phyloP scores from a whole-genome alignment of 2,797 vertebrate species.

The Botia kubotai region DNA sequence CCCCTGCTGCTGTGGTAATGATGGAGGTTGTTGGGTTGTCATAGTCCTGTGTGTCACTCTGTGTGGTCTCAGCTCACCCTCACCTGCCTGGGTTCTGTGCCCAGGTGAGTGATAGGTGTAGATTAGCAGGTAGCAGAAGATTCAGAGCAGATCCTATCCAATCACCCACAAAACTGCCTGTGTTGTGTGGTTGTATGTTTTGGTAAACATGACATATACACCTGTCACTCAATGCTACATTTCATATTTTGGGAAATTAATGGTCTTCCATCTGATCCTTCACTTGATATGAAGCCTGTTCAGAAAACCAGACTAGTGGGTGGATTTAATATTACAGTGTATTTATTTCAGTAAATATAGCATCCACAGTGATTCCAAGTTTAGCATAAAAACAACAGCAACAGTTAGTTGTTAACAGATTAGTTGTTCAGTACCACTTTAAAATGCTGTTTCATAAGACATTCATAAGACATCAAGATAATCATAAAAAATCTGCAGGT shows the following conservation, averaged over 20 bases:
- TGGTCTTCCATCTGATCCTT: neutral
- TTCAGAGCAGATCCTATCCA: slow-evolving; percentile 24
- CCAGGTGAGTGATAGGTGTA: slow-evolving; percentile 56
- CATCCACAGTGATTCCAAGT: neutral
- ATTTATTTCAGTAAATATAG: slow-evolving; percentile 3
- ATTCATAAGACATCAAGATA: too few species aligned
- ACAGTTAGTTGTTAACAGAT: too few species aligned
- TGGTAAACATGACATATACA: slow-evolving; percentile 27
- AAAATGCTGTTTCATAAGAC: too few species aligned
- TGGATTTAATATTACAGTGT: neutral
- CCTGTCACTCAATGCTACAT: slow-evolving; percentile 23
- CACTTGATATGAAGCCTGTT: slow-evolving; percentile 3
- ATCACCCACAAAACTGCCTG: slow-evolving; percentile 27
- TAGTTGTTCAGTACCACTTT: too few species aligned
- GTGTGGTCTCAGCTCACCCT: slow-evolving; percentile 34
- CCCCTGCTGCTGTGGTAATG: slow-evolving; percentile 82
- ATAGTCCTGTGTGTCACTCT: slow-evolving; percentile 51
- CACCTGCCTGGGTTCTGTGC: slow-evolving; percentile 22
- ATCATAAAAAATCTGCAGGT: too few species aligned
- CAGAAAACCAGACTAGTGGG: neutral
- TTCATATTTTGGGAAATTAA: slow-evolving; percentile 21
- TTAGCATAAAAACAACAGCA: too few species aligned
- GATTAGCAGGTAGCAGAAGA: slow-evolving; percentile 51
- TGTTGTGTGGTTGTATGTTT: too few species aligned
- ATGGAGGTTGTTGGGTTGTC: slow-evolving; percentile 72